phyloP scores from a whole-genome alignment of 2,797 vertebrate species.

The Tokudaia muenninki region DNA sequence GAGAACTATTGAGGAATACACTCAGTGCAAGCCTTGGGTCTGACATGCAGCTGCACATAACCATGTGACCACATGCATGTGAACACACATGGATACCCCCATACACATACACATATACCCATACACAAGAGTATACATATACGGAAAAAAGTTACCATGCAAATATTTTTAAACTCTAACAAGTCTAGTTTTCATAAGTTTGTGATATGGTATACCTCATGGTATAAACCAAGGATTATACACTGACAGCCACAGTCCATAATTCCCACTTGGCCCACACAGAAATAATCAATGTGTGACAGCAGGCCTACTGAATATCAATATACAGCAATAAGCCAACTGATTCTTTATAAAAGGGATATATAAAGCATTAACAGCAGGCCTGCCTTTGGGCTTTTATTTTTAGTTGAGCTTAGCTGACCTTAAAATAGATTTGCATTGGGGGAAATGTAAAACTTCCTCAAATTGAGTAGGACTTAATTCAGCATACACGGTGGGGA shows the following conservation, averaged over 20 bases:
- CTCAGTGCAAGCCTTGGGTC: neutral
- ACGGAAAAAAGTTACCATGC: neutral
- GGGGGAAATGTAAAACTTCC: slow-evolving; percentile 59
- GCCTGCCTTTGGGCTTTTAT: slow-evolving; percentile 47
- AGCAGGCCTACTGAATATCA: slow-evolving; percentile 54
- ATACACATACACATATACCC: too few relatives aligned
- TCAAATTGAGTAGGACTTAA: slow-evolving; percentile 67
- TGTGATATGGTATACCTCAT: neutral
- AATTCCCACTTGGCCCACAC: slow-evolving; percentile 64
- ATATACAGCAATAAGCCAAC: slow-evolving; percentile 51
- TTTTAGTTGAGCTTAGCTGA: slow-evolving; percentile 69
- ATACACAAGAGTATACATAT: neutral
- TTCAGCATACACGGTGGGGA: slow-evolving; percentile 39
- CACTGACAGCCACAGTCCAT: neutral
- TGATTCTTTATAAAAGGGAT: slow-evolving; percentile 31
- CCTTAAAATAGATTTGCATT: slow-evolving; percentile 77
- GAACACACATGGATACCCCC: neutral
- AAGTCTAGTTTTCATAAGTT: neutral
- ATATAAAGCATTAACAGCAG: slow-evolving; percentile 58
- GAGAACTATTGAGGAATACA: neutral
- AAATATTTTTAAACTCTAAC: neutral
- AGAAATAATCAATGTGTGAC: slow-evolving; percentile 63
- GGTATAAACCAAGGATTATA: slow-evolving; percentile 19
- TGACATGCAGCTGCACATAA: neutral
- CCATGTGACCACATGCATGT: neutral